Base-by-base conservation (phyloP, 2,888 invertebrate genomes). In the Serripes groenlandicus region DNA sequence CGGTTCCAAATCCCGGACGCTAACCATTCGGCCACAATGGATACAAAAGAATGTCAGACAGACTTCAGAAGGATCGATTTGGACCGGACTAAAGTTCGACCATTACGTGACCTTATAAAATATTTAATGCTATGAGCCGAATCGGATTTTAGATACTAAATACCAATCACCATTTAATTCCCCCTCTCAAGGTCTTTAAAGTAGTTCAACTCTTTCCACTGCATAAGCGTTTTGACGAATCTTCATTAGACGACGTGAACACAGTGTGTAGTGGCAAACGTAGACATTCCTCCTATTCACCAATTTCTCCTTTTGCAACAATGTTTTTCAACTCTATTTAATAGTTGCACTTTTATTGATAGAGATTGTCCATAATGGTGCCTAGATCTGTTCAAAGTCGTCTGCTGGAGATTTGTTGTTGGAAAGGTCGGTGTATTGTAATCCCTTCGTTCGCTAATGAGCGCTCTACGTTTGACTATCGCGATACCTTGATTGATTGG, bases 81-180 rank as follows among this genome's bases (percentile, higher is more conserved):
- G 28, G 58, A n/a, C 28, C 11, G 58, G 23, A 15, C 58, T 58
- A 28, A 62, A 30, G 62, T n/a, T 34, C 62, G 62, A 15, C 62
- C 62, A 32, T 62, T 62, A n/a, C 62, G 30, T 62, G 62, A 62
- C 62, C 62, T 21, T n/a, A 62, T 62, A n/a, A 62, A 34, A 34
- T 62, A 62, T 62, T 62, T 34, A 62, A 34, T 21, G 32, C n/a
- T 3, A 21, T 34, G 3, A n/a, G 62, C 30, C 62, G 34, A 62
- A 62, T 30, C 62, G 62, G 62, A 62, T 62, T n/a, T 49, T 62
- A 62, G 21, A 34, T 28, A 21, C 62, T 21, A 62, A 34, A 34
- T 32, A 32, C 32, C 34, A 62, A 62, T 62, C 62, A 62, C 62
- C 34, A 62, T 62, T 62, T 62, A 62, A 62, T 62, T 18, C 62